A percentile compares a stretch with the other conserved stretches of the same genome.
Conservation (phyloP, 2,888 invertebrate genomes). For the Andrena praecox region DNA sequence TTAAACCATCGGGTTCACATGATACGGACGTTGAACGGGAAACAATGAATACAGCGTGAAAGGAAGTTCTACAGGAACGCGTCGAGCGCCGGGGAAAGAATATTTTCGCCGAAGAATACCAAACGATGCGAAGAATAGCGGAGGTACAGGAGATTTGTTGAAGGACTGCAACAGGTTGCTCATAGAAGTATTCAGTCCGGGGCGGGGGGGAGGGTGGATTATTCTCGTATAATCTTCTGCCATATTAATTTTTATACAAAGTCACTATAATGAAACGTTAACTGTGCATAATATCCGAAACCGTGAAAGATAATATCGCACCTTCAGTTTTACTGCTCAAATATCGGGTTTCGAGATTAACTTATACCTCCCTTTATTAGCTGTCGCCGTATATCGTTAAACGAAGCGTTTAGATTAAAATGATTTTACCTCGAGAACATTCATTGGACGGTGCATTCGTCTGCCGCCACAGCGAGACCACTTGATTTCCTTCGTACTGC, state of each 20-base stretch:
- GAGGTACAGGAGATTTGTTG: constrained; percentile 30
- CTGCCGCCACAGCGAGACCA: too few relatives aligned
- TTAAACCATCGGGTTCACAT: background rate
- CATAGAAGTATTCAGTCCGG: constrained; percentile 12
- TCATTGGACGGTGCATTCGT: background rate
- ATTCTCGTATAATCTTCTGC: constrained; percentile 4
- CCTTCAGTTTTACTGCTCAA: background rate
- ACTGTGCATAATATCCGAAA: background rate
- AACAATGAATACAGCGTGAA: background rate
- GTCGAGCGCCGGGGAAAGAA: background rate
- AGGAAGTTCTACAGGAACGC: background rate
- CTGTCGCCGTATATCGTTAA: background rate
- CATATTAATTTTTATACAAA: constrained; percentile 22
- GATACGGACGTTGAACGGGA: background rate
- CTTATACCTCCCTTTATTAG: background rate
- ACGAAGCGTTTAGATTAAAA: too few relatives aligned
- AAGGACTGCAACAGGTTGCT: constrained; percentile 56
- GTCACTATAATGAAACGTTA: background rate
- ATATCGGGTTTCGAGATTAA: background rate
- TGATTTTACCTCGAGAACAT: background rate
- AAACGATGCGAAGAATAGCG: constrained; percentile 27
- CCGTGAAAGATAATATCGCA: background rate
- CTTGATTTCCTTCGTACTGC: background rate
- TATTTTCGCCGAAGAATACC: constrained; percentile 18
- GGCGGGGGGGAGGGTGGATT: constrained; percentile 1